Evolutionary conservation across 2,113 vertebrate genomes (phyloP).

Genomic region (Rhipidura dahli): DNA sequence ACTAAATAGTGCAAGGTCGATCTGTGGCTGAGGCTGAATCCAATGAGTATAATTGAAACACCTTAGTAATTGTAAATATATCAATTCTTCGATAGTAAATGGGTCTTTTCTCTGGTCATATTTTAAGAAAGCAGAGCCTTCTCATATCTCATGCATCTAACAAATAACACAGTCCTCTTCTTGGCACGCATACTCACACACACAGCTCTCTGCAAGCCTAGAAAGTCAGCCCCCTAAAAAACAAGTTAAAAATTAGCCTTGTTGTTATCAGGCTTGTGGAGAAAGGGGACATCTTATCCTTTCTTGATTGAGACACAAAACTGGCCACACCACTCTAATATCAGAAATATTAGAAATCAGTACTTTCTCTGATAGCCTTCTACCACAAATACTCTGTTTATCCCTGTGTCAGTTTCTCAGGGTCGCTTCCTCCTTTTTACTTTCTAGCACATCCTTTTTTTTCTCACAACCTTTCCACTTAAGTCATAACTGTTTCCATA

Average conservation of each 20-base stretch:
- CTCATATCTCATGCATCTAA: not conserved
- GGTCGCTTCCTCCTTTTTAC: not conserved
- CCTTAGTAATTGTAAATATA: not conserved
- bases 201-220: not conserved
- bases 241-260: not conserved
- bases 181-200: not conserved
- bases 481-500: not conserved
- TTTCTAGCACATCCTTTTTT: not conserved
- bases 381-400: not conserved
- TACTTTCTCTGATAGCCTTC: not conserved
- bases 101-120: not conserved
- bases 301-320: not conserved
- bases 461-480: not conserved
- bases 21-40: not conserved
- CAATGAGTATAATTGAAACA: not conserved
- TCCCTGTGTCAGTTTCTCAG: not conserved
- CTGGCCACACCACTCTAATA: not conserved
- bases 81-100: not conserved
- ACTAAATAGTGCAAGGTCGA: not conserved
- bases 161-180: not conserved
- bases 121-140: not conserved
- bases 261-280: not conserved
- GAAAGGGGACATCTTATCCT: not conserved
- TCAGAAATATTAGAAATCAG: not conserved
- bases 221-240: not conserved